Base-by-base conservation (phyloP, 2,797 vertebrate genomes). In the Phoxinus dragarum region DNA sequence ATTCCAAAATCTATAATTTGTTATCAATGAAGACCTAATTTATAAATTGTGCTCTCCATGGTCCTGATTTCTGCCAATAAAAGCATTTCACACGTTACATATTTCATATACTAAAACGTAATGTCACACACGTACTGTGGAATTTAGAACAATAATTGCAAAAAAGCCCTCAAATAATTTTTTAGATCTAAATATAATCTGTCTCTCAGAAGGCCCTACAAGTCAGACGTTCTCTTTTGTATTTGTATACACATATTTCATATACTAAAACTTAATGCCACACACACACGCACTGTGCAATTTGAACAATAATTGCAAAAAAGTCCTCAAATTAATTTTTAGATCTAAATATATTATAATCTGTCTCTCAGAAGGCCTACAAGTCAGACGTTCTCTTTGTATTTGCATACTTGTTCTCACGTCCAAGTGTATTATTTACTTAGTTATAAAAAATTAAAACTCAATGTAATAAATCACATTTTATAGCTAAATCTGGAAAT, bases 1-100 rank as follows among this genome's bases (percentile, higher is more conserved):
- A 69, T 27, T 68, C 27, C 31, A 56, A 10, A 68, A 49, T 44
- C 3, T 36, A 3, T 54, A 6, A 21, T 49, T 40, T 81, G 21
- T 71, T 1, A 31, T 36, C n/a, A 3, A 23, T 0, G 36, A 27
- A 72, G 17, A 6, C 23, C 10, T 21, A 38, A 49, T 52, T 75
- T 31, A 17, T 36, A 42, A 31, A 42, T 68, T n/a, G 7, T 77
- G 82, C 61, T 77, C 34, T 84, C 73, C 73, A 16, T 69, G 82
- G 82, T 77, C 34, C 82, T 76, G 73, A 84, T 77, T 34, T 68
- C 6, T 21, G 56, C 52, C 52, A 80, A 14, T 49, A 44, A 73
- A 61, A 47, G 1, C 16, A 12, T 27, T n/a, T 27, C 5, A 40
- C 49, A 72, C 10, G 10, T 72, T 38, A 59, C 54, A 5, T 6